Evolutionary conservation across 2,888 invertebrate genomes (phyloP).

Genomic region (Onchidella celtica): DNA sequence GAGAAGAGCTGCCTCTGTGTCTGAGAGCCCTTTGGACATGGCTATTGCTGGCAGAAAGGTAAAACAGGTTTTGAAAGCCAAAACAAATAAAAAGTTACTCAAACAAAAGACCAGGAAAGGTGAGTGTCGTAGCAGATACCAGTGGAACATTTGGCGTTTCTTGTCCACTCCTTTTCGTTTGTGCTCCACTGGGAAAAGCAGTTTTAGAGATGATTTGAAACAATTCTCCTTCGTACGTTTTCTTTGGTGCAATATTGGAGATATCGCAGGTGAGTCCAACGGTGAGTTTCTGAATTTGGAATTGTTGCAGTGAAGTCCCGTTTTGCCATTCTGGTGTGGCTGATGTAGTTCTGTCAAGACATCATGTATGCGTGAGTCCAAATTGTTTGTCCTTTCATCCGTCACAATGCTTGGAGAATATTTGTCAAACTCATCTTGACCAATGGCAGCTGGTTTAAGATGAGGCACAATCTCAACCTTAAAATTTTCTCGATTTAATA

Average conservation of each 20-base stretch:
- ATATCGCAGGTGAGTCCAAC: too few species aligned
- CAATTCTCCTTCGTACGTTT: neutral
- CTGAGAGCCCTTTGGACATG: slow-evolving; percentile 58
- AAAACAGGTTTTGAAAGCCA: slow-evolving; percentile 60
- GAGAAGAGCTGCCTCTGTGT: slow-evolving; percentile 63
- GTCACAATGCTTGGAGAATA: neutral
- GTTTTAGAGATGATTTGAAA: slow-evolving; percentile 25
- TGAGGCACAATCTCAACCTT: neutral
- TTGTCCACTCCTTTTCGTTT: slow-evolving; percentile 18
- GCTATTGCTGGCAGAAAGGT: slow-evolving; percentile 69
- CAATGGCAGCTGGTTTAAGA: neutral
- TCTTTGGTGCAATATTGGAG: neutral
- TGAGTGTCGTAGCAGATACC: slow-evolving; percentile 50
- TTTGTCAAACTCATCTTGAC: neutral
- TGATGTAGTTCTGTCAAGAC: too few species aligned
- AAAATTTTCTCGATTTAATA: too few species aligned
- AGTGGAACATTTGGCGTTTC: slow-evolving; percentile 50
- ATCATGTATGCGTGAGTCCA: too few species aligned
- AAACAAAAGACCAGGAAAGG: slow-evolving; percentile 55
- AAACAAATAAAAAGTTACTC: slow-evolving; percentile 54
- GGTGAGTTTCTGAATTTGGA: too few species aligned
- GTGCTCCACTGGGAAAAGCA: slow-evolving; percentile 47
- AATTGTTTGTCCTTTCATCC: too few species aligned
- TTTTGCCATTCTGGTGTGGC: too few species aligned
- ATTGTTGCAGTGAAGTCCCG: too few species aligned